Conservation (phyloP, 2,113 vertebrate species). For the Charadrius vociferus region DNA sequence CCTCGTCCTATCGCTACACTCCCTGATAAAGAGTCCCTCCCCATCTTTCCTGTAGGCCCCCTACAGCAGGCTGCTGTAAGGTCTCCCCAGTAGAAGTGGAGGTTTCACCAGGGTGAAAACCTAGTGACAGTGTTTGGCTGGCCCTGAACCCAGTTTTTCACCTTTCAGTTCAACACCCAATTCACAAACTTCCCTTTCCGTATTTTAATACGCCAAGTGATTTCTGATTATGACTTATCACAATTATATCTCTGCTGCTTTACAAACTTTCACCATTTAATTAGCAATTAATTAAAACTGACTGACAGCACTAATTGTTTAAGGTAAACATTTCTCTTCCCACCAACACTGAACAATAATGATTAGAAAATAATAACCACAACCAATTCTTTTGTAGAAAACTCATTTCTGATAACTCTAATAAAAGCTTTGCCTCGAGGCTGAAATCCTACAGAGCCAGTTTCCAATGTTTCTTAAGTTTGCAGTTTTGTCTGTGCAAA, state of each 20-base stretch:
- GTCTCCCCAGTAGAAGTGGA: neutral
- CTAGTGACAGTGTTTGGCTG: neutral
- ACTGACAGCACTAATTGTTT: slow-evolving; percentile 5
- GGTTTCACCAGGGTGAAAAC: neutral
- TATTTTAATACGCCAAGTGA: neutral
- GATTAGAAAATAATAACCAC: slow-evolving; percentile 18
- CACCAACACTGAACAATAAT: neutral
- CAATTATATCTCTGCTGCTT: neutral
- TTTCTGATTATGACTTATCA: neutral
- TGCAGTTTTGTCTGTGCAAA: neutral
- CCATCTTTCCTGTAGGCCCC: no score
- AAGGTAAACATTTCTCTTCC: neutral
- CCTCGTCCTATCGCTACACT: neutral
- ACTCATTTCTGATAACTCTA: neutral
- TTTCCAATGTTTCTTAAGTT: neutral
- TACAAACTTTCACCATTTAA: slow-evolving; percentile 5
- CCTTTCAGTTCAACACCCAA: neutral
- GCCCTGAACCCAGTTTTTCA: neutral
- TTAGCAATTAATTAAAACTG: slow-evolving; percentile 17
- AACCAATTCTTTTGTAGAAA: neutral
- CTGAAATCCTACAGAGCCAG: neutral
- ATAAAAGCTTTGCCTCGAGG: neutral
- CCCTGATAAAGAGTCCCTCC: neutral
- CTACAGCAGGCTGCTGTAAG: neutral
- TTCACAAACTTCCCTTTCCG: neutral